Evolutionary conservation across 2,888 invertebrate species (phyloP), one percentile per base, ranked within the genome.

Genomic region (Chirona hameri): DNA sequence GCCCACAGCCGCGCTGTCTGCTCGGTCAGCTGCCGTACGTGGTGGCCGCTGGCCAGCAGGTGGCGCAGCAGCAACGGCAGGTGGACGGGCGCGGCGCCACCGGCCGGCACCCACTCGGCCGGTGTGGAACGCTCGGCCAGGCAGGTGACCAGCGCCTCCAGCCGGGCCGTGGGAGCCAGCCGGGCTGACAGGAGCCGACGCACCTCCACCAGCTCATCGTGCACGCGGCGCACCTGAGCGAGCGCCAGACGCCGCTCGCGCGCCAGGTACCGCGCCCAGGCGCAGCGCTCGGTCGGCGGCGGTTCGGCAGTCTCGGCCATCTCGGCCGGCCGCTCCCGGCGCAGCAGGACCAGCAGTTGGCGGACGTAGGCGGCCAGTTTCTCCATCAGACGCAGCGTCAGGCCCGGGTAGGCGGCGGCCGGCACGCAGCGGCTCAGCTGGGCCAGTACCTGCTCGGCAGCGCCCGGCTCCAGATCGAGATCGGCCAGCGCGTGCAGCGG

Each of bases 401-500:
- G 29, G 2, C 48, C 80, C 27, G 39, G 14, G 27, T 87, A 86
- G 69, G 83, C 18, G 48, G 96, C 95, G 86, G 95, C 94, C 0
- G 95, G 92, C 88, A 95, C 94, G 0, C 94, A 95, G 12, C 97
- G 89, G 82, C 98, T 88, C 0, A 94, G 91, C 84, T 94, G 91
- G 29, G 96, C 95, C 83, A 95, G 89, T 0, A 96, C 95, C 24
- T 95, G 96, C 69, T 94, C 93, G 89, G 98, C 97, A 0, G 95
- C 92, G 84, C 98, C 89, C 0, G 97, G 95, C 81, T 93, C 92
- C 76, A 95, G 86, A 87, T 95, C 97, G 89, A 98, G 98, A 2
- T 98, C 98, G 57, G 98, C 98, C 91, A 99, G 99, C 65, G 99
- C 89, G 84, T 96, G 90, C 9, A 94, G 94, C 85, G 94, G 94